Base-by-base conservation (phyloP, 2,113 vertebrate genomes). In the Bos javanicus region DNA sequence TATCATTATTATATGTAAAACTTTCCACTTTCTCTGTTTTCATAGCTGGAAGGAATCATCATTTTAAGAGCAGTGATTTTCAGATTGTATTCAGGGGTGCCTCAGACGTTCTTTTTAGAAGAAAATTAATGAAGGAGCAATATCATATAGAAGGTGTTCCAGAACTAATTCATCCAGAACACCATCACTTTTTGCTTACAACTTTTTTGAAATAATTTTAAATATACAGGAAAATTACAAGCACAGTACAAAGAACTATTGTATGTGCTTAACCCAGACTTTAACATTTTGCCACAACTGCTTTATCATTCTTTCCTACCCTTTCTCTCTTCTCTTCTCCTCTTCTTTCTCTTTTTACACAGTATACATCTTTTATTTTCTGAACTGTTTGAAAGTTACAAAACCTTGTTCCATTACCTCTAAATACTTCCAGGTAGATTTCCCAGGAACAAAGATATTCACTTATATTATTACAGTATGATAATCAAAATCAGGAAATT, bases 151-250 rank as follows among this genome's bases (percentile, higher is more conserved):
- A 87, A 46, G 33, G 23, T 28, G 1, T 2, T 87, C 52, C 23
- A 59, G n/a, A 23, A 15, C 14, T 25, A 57, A 17, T 78, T 46
- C 23, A 74, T 26, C 50, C 14, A 96, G 43, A 33, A 96, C 15
- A 84, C 19, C 39, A 76, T 36, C 25, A 87, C 23, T 56, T 59
- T 59, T 50, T 93, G 15, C 82, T 74, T 90, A 80, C 43, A 33
- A n/a, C 36, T 50, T 87, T 96, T 94, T 74, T 92, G 7, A 85
- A 95, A 90, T 90, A 82, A 82, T 67, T 92, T 78, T 80, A 67
- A 85, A 76, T 10, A 71, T 54, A 67, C n/a, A 96, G 74, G 85
- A 76, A 93, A 54, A 13, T 91, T n/a, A 52, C 1, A 83, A 62
- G 33, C 28, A n/a, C 48, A 59, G 21, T 36, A 76, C 52, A 94